Evolutionary conservation across 2,797 vertebrate species (phyloP).

Genomic region (Gymnocypris eckloni): DNA sequence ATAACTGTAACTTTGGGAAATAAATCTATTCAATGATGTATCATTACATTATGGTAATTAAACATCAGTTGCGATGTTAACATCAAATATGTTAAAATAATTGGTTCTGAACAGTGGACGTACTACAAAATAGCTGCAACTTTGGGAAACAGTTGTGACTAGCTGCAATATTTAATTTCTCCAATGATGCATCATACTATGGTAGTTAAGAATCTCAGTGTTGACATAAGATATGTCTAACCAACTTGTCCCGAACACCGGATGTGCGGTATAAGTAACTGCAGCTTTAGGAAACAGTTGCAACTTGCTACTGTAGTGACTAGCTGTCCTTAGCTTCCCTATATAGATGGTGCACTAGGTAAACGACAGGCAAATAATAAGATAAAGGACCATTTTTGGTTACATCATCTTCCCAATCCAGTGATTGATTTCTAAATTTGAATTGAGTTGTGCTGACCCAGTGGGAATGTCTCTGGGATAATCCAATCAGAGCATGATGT

Average conservation of each 20-base stretch:
- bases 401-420: slow-evolving; percentile 26
- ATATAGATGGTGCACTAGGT: not conserved
- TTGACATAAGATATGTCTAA: not conserved
- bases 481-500: slow-evolving; percentile 16
- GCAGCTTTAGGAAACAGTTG: not conserved
- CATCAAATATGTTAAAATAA: not conserved
- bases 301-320: not conserved
- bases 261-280: not conserved
- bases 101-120: not conserved
- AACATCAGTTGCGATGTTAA: not conserved
- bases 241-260: not conserved
- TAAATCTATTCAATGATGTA: not conserved
- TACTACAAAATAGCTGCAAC: not conserved
- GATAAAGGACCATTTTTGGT: slow-evolving; percentile 20
- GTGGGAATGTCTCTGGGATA: slow-evolving; percentile 20
- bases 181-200: not conserved
- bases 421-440: slow-evolving; percentile 46
- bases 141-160: not conserved
- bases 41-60: not conserved
- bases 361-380: slow-evolving; percentile 16
- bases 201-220: not conserved
- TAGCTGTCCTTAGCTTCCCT: not conserved
- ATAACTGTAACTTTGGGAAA: not conserved
- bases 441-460: slow-evolving; percentile 39
- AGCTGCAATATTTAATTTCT: too few relatives aligned